Evolutionary conservation across 1,140 invertebrate genomes (phyloP).

Genomic region (Aphaenogaster ashmeadi): DNA sequence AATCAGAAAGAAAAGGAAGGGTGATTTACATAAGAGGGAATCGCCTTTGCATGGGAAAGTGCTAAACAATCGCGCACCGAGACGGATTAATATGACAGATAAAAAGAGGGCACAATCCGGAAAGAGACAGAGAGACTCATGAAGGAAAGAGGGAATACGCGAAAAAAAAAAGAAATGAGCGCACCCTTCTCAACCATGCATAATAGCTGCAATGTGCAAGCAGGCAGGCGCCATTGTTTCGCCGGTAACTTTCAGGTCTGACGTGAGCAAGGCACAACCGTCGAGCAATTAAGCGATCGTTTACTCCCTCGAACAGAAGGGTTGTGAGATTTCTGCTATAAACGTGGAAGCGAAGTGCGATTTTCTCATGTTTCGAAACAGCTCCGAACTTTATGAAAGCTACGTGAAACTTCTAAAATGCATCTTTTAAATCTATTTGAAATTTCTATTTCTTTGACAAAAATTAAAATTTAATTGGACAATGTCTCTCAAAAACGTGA

Average conservation of each 20-base stretch:
- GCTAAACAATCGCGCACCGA: conserved; percentile 33
- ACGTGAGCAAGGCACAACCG: conserved; percentile 53
- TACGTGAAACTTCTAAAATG: background rate
- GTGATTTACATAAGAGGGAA: conserved; percentile 27
- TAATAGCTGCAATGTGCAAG: conserved; percentile 73
- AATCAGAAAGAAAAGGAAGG: conserved; percentile 22
- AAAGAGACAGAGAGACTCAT: background rate
- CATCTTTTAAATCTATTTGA: background rate
- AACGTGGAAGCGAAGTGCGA: background rate
- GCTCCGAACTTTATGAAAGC: background rate
- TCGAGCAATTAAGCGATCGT: conserved; percentile 63
- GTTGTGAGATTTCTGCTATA: conserved; percentile 34
- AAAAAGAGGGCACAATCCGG: background rate
- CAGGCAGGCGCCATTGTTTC: conserved; percentile 67
- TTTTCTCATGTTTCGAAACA: conserved; percentile 16
- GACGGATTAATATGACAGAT: conserved; percentile 37
- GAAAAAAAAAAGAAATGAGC: conserved; percentile 15
- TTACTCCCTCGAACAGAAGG: conserved; percentile 60
- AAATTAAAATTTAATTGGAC: background rate
- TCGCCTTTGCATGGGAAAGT: background rate
- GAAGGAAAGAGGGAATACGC: background rate
- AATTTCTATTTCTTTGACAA: background rate
- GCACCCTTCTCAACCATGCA: conserved; percentile 75
- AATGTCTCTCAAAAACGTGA: background rate
- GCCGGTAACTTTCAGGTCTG: conserved; percentile 51